These are phyloP conservation scores for Parelbella ahira DNA, from an alignment of 2,888 invertebrate species.

Conservation along the genomic window DNA sequence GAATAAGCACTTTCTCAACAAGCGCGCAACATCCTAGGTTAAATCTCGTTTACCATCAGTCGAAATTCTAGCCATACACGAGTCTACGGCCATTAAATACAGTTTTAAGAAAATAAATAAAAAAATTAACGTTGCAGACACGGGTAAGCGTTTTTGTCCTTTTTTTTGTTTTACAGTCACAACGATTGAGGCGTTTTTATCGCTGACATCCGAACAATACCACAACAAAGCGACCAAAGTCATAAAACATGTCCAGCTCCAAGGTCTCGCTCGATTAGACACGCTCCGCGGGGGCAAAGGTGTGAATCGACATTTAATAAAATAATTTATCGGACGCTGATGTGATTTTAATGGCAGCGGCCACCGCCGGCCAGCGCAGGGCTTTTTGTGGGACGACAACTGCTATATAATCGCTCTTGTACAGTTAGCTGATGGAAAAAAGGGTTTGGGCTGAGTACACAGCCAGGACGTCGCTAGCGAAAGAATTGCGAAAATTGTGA, in stretches of 20 bases:
- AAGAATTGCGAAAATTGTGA: no score
- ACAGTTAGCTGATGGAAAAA: slow-evolving; percentile 36
- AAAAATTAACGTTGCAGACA: no score
- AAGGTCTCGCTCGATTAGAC: slow-evolving; percentile 48
- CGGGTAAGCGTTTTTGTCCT: no score
- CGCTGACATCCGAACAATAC: slow-evolving; percentile 27
- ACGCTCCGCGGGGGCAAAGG: slow-evolving; percentile 57
- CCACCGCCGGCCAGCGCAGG: slow-evolving; percentile 32
- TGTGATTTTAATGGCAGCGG: slow-evolving; percentile 69
- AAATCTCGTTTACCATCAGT: no score
- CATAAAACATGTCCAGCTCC: slow-evolving; percentile 40
- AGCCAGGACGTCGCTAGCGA: slow-evolving; percentile 14
- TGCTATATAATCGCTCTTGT: slow-evolving; percentile 32
- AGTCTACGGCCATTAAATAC: no score
- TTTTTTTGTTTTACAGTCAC: neutral
- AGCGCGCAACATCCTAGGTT: no score
- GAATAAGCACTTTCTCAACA: no score
- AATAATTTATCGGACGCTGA: slow-evolving; percentile 68
- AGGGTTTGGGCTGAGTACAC: slow-evolving; percentile 19
- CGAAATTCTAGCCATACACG: no score
- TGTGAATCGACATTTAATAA: slow-evolving; percentile 76
- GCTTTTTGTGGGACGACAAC: slow-evolving; percentile 33
- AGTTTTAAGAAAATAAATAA: no score
- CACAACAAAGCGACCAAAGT: slow-evolving; percentile 28
- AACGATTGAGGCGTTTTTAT: slow-evolving; percentile 6